Conservation (phyloP, 2,888 invertebrate genomes). For the Xestia c-nigrum region DNA sequence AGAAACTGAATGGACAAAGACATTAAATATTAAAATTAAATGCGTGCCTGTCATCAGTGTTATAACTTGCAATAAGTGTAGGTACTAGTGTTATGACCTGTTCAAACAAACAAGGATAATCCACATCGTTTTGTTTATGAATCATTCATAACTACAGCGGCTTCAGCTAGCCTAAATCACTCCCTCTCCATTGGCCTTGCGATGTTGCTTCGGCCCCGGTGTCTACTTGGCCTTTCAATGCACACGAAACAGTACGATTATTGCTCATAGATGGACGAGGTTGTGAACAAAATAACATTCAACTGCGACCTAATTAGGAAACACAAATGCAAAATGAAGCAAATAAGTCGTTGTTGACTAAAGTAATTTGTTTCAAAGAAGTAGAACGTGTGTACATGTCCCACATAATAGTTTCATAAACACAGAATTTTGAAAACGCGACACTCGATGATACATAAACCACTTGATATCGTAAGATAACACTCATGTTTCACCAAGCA, state of each 20-base stretch:
- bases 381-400: conserved; percentile 29
- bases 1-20: conserved; percentile 8
- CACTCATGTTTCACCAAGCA: conserved; percentile 60
- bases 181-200: conserved; percentile 80
- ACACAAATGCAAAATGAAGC: conserved; percentile 31
- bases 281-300: conserved; percentile 53
- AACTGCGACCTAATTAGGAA: conserved; percentile 48
- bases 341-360: conserved; percentile 14
- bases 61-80: neutral
- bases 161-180: conserved; percentile 67
- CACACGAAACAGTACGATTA: conserved; percentile 67
- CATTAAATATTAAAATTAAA: conserved; percentile 5
- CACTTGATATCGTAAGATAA: conserved; percentile 69
- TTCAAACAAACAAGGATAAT: conserved; percentile 67
- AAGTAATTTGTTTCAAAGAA: conserved; percentile 8
- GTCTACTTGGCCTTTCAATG: conserved; percentile 72
- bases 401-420: conserved; percentile 34
- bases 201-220: conserved; percentile 71
- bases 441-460: conserved; percentile 47
- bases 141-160: conserved; percentile 66
- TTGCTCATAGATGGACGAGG: conserved; percentile 54
- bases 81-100: neutral
- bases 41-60: neutral
- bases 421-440: conserved; percentile 51
- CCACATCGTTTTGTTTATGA: conserved; percentile 69